Evolutionary conservation across 2,797 vertebrate species (phyloP), one percentile per base, ranked within the genome.

Genomic region (Kryptolebias ocellatus): DNA sequence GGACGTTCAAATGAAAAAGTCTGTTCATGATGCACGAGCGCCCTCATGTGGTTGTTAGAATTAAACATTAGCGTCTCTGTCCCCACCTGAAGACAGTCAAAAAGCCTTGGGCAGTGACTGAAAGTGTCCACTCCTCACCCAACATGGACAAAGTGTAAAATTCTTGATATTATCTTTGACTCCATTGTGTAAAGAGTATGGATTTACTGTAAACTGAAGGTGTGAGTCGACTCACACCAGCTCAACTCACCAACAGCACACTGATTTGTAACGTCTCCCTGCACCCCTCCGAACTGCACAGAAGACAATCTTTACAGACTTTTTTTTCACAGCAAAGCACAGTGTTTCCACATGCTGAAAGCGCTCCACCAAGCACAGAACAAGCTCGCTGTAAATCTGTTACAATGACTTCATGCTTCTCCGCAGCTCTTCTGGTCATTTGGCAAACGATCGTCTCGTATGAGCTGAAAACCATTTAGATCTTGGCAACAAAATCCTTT

Each of bases 171-270:
- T 52, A 24, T 76, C 24, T 64, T 72, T 77, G 52, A 60, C 69
- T 79, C 37, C 20, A 14, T 59, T 57, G 74, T 85, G 77, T 83
- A 60, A 87, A 67, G 46, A 76, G 72, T 76, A 63, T 59, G 34
- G 37, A 71, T 78, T 53, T 78, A 56, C 60, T 74, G 65, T 66
- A 57, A 84, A 72, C 15, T 78, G 66, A 79, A 72, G 71, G 65
- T 80, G 90, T 88, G 87, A 79, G 67, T 65, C 39, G 16, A 61
- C 63, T 87, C 81, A 60, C 80, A 58, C 70, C 49, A 53, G 68
- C 80, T 87, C 82, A 76, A 78, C 85, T 91, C 84, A 91, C 83
- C 87, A 90, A 91, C 90, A 89, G 90, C 90, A 89, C 87, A 89
- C 73, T 80, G 90, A 92, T 92, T 87, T 87, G 86, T 91, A 89